These are phyloP conservation scores for Drosophila cognata DNA, from an alignment of 2,888 invertebrate genomes.

Conservation along the genomic window DNA sequence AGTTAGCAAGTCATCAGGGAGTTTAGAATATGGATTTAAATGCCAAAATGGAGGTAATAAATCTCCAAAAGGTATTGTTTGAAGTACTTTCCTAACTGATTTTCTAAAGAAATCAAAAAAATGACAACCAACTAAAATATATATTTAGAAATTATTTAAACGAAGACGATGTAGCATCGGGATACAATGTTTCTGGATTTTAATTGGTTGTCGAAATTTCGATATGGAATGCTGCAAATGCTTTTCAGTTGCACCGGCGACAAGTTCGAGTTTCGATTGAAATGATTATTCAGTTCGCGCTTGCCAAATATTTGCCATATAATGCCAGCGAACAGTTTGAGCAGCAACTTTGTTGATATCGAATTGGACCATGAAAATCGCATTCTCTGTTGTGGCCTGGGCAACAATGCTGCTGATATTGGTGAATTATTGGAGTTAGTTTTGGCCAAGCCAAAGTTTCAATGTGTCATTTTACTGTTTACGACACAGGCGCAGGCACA, in stretches of 20 bases:
- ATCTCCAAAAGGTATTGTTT: background rate
- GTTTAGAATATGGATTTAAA: background rate
- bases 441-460: background rate
- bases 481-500: conserved; percentile 12
- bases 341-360: background rate
- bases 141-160: conserved; percentile 21
- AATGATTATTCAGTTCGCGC: background rate
- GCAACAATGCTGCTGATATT: conserved; percentile 29
- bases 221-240: conserved; percentile 2
- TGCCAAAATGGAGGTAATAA: background rate
- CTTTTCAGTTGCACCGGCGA: conserved; percentile 12
- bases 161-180: conserved; percentile 24
- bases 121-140: conserved; percentile 62
- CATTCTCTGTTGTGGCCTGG: conserved; percentile 7
- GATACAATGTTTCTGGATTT: conserved; percentile 20
- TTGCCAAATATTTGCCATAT: conserved; percentile 30
- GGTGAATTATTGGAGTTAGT: conserved; percentile 16
- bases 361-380: conserved; percentile 31
- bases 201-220: conserved; percentile 24
- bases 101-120: background rate
- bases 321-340: background rate
- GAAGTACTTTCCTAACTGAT: too few species aligned
- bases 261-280: background rate
- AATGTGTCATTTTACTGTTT: conserved; percentile 21
- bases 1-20: background rate